Evolutionary conservation across 2,797 vertebrate species (phyloP), one percentile per base, ranked within the genome.

Genomic region (Chelon auratus): DNA sequence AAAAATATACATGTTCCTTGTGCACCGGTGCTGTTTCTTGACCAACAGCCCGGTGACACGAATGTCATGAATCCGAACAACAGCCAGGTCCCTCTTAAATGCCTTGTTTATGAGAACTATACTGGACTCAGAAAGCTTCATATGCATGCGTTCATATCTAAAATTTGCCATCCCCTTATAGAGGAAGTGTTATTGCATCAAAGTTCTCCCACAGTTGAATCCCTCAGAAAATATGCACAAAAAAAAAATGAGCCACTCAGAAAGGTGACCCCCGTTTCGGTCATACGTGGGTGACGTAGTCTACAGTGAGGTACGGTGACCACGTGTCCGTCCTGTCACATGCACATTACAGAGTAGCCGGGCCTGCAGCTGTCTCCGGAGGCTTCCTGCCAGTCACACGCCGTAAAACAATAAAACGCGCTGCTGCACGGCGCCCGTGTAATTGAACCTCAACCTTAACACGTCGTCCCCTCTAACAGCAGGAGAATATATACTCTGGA

Each of bases 341-440:
- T 79, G 62, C 55, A 17, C 2, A 51, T 58, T 81, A 83, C 81
- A 85, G 54, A 53, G 77, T 52, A 78, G 54, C 52, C 62, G 5
- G 24, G 17, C 40, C 18, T 52, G 72, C 90, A 91, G 86, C 88
- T 91, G 88, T 85, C 78, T 66, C 20, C 1, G 15, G 36, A 57
- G 62, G 68, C 64, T 17, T 48, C 39, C 70, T 61, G 80, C 66
- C 78, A 66, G 78, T 80, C 83, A 76, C 42, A 60, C 66, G 63
- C 75, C 68, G 43, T 45, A 17, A 64, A 85, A 87, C 52, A 78
- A 71, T 75, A 48, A 87, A 51, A 54, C 30, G 1, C 22, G 22
- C 22, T 36, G 62, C 17, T 22, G 72, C 50, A 52, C 20, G 33
- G 67, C 50, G 12, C 36, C 36, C 9, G 3, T 37, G 33, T 62